Evolutionary conservation across 1,140 invertebrate genomes (phyloP).

Genomic region (Achroia grisella): DNA sequence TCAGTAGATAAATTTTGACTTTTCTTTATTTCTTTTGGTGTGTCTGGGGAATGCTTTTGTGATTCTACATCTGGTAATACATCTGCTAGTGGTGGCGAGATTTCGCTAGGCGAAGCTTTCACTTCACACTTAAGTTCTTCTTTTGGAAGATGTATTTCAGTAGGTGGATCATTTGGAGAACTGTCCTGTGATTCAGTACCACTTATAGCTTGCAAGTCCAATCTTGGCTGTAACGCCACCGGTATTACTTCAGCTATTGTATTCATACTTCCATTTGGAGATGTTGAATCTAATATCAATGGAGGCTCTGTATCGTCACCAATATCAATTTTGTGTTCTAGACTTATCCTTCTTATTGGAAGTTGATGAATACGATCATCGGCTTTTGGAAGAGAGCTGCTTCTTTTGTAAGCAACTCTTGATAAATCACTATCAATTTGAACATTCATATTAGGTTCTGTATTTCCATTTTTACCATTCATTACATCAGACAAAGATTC

Average conservation of each 20-base stretch:
- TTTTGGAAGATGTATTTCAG: constrained; percentile 57
- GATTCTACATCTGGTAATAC: constrained; percentile 38
- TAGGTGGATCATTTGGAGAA: constrained; percentile 60
- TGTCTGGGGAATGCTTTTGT: constrained; percentile 58
- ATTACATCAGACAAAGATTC: constrained; percentile 32
- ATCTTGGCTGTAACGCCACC: constrained; percentile 45
- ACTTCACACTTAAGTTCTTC: constrained; percentile 43
- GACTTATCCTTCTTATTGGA: constrained; percentile 50
- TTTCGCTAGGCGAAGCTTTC: constrained; percentile 61
- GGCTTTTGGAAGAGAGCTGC: constrained; percentile 59
- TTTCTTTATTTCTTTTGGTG: constrained; percentile 64
- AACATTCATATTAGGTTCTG: constrained; percentile 33
- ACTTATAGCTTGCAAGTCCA: constrained; percentile 45
- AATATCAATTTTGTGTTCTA: constrained; percentile 70
- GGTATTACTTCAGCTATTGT: constrained; percentile 64
- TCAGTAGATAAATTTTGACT: constrained; percentile 69
- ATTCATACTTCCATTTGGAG: constrained; percentile 56
- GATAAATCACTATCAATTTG: constrained; percentile 62
- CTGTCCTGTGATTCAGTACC: constrained; percentile 57
- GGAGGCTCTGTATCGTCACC: constrained; percentile 69
- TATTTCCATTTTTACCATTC: constrained; percentile 20
- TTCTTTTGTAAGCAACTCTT: constrained; percentile 65
- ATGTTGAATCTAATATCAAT: constrained; percentile 61
- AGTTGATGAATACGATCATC: constrained; percentile 38
- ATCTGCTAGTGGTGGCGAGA: constrained; percentile 58